Evolutionary conservation across 2,797 vertebrate genomes (phyloP).

Genomic region (Aldrovandia affinis): DNA sequence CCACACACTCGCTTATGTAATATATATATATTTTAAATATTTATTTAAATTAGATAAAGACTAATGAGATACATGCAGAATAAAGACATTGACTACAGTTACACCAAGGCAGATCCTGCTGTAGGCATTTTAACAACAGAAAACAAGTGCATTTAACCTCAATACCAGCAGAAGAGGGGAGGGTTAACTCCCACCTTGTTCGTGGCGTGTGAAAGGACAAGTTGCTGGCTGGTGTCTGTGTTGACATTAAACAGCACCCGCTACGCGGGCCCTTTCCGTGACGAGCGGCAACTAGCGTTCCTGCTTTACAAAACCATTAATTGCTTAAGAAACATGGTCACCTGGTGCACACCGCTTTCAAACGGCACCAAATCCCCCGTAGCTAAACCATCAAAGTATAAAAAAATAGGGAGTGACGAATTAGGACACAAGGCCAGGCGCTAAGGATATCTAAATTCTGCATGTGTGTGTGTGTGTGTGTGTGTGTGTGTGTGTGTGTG

Average conservation of each 20-base stretch:
- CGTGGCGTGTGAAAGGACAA: not conserved
- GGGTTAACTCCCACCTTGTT: not conserved
- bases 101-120: not conserved
- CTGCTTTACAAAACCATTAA: not conserved
- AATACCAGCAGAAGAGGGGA: not conserved
- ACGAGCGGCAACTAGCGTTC: not conserved
- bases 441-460: not conserved
- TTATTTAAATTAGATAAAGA: no score
- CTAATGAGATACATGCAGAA: no score
- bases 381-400: not conserved
- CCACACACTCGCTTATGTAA: no score
- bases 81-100: not conserved
- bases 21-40: no score
- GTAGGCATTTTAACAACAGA: not conserved
- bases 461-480: no score
- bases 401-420: not conserved
- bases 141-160: conserved; percentile 7
- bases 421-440: not conserved
- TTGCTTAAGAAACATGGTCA: not conserved
- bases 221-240: no score
- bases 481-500: no score
- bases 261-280: not conserved
- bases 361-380: not conserved
- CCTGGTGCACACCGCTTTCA: not conserved
- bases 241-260: not conserved